phyloP scores from a whole-genome alignment of 2,888 invertebrate species.

The Pseudolycoriella hygida region DNA sequence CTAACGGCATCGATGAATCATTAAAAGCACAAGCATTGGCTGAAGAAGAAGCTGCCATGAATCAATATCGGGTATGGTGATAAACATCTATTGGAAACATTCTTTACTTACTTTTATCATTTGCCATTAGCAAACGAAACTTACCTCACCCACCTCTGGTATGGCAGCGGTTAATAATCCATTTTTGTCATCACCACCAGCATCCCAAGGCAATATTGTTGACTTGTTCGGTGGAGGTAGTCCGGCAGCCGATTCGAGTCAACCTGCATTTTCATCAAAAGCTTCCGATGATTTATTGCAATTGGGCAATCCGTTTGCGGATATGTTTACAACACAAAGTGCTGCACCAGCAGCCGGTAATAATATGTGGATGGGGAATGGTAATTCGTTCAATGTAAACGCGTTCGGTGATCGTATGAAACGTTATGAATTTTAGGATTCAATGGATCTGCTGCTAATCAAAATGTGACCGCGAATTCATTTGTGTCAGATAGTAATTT shows the following conservation, averaged over 20 bases:
- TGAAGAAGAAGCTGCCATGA: slow-evolving; percentile 92
- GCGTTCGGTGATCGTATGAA: neutral
- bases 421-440: slow-evolving; percentile 23
- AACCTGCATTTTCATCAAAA: slow-evolving; percentile 31
- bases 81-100: slow-evolving; percentile 1
- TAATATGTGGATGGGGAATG: slow-evolving; percentile 33
- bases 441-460: slow-evolving; percentile 20
- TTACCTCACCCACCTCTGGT: slow-evolving; percentile 55
- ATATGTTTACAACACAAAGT: slow-evolving; percentile 43
- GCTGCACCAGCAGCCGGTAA: slow-evolving; percentile 20
- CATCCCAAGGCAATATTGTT: slow-evolving; percentile 39
- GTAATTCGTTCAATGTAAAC: slow-evolving; percentile 16
- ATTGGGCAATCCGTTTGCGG: slow-evolving; percentile 81
- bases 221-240: slow-evolving; percentile 58
- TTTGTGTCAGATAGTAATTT: slow-evolving; percentile 80
- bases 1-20: slow-evolving; percentile 70
- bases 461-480: slow-evolving; percentile 31
- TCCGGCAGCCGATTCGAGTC: slow-evolving; percentile 22
- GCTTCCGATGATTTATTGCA: slow-evolving; percentile 81
- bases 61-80: slow-evolving; percentile 80
- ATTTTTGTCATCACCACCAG: slow-evolving; percentile 52
- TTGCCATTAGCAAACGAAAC: slow-evolving; percentile 41
- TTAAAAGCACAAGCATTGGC: slow-evolving; percentile 75
- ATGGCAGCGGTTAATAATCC: slow-evolving; percentile 60
- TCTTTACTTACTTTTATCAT: neutral